Base-by-base conservation (phyloP, 35 echinoderm and acorn worm species). In the Heliocidaris erythrogramma region DNA sequence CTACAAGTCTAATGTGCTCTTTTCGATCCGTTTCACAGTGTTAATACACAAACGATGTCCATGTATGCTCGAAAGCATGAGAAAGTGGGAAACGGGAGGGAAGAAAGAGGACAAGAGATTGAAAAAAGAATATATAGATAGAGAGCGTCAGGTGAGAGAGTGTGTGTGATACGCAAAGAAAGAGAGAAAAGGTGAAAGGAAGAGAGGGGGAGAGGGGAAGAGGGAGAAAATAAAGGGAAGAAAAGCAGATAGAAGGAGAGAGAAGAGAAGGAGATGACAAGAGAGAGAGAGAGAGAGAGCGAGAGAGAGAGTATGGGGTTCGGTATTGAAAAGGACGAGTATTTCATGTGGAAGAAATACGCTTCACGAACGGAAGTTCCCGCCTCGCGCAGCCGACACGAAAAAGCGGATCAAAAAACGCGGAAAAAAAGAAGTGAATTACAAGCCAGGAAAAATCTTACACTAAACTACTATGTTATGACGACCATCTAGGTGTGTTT, bases 381-480 rank as follows among this genome's bases (percentile, higher is more conserved):
- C 87, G 47, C 87, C 29, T 89, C 87, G 21, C 87, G 31, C 12
- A 48, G 87, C 87, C 87, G 87, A 89, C 87, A 89, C 87, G 47
- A 32, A 32, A 48, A 89, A 0, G 65, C 65, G 65, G 65, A 78
- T 78, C 65, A 48, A 32, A 47, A 89, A 47, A 89, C 31, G 31
- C 12, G 30, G 87, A 31, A 32, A 89, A 89, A 48, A 13, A 47
- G 87, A 89, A 47, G 87, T 24, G 87, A 89, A 48, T 78, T 32
- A 89, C 0, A 47, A 89, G 32, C 32, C 87, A 89, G 87, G 87
- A 89, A 89, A 32, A 32, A n/a, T 31, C 87, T 89, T 89, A 89
- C 87, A 89, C 87, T 89, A 89, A 89, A 89, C 30, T 89, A 32
- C 87, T 32, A 89, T 89, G 87, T 89, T 89, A 89, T 89, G 47